Conservation (phyloP, 2,888 invertebrate genomes). For the Lasioglossum pauxillum region DNA sequence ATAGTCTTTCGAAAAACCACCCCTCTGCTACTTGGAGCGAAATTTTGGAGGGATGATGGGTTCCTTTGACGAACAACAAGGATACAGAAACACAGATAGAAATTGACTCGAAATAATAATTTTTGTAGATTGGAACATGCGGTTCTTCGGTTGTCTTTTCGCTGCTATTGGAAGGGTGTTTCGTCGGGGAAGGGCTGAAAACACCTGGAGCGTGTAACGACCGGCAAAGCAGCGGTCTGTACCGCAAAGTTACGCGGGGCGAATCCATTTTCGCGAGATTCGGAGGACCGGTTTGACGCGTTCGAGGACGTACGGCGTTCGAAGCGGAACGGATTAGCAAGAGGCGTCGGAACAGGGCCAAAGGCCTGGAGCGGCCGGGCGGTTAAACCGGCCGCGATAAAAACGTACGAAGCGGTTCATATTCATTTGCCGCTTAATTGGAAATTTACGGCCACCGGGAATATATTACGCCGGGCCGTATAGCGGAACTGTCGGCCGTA, state of each 20-base stretch:
- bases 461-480: slow-evolving; percentile 56
- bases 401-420: slow-evolving; percentile 66
- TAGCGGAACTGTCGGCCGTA: slow-evolving; percentile 52
- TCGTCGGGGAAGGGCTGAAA: background rate
- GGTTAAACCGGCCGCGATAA: slow-evolving; percentile 46
- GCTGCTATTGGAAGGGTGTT: too few relatives aligned
- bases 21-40: background rate
- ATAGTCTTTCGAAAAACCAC: background rate
- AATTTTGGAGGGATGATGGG: too few relatives aligned
- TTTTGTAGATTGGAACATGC: background rate
- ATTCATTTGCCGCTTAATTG: slow-evolving; percentile 73
- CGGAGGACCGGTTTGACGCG: background rate
- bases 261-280: background rate
- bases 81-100: too few relatives aligned
- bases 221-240: background rate
- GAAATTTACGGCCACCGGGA: slow-evolving; percentile 67
- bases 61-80: too few relatives aligned
- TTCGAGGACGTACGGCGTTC: background rate
- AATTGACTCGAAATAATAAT: background rate
- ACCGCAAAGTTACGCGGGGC: background rate
- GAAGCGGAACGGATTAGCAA: slow-evolving; percentile 32
- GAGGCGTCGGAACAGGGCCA: slow-evolving; percentile 17
- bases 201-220: background rate
- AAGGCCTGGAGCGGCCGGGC: slow-evolving; percentile 18
- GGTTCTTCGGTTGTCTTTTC: background rate